phyloP scores from a whole-genome alignment of 2,888 invertebrate species.

The Liposcelis brunnea region DNA sequence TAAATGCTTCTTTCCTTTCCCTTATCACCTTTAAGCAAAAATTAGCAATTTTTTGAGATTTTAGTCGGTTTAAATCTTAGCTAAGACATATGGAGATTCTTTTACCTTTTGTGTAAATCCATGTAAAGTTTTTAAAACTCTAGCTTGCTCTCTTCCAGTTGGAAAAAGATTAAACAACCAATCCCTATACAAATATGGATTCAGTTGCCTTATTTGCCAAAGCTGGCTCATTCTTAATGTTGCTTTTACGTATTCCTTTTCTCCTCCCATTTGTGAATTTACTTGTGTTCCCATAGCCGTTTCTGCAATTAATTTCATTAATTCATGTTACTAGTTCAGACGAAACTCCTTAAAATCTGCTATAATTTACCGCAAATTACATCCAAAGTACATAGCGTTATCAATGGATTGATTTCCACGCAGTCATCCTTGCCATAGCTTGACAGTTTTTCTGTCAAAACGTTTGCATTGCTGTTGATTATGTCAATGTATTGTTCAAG shows the following conservation, averaged over 20 bases:
- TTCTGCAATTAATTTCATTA: background rate
- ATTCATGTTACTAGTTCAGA: background rate
- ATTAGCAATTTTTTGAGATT: no score
- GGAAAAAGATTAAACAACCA: constrained; percentile 8
- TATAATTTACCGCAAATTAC: constrained; percentile 3
- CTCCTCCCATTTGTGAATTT: background rate
- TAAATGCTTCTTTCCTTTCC: no score
- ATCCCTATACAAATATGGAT: constrained; percentile 11
- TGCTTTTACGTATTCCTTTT: constrained; percentile 2
- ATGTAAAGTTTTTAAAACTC: constrained; percentile 11
- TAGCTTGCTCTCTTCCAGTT: constrained; percentile 10
- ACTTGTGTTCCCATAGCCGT: constrained; percentile 4
- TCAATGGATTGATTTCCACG: background rate
- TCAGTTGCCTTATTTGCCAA: constrained; percentile 8
- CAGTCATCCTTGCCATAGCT: no score
- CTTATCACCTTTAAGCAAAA: no score
- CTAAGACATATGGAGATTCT: no score
- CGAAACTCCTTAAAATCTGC: no score
- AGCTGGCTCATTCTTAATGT: constrained; percentile 7
- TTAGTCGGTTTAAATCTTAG: no score
- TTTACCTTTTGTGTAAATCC: constrained; percentile 13
- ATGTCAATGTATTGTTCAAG: constrained; percentile 2
- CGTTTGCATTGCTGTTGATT: background rate
- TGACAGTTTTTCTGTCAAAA: background rate
- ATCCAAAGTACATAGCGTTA: constrained; percentile 1